Percentiles rank a stretch among this genome's conserved stretches.
phyloP scores from a whole-genome alignment of 2,888 invertebrate species.

The Campopleginae sp. region DNA sequence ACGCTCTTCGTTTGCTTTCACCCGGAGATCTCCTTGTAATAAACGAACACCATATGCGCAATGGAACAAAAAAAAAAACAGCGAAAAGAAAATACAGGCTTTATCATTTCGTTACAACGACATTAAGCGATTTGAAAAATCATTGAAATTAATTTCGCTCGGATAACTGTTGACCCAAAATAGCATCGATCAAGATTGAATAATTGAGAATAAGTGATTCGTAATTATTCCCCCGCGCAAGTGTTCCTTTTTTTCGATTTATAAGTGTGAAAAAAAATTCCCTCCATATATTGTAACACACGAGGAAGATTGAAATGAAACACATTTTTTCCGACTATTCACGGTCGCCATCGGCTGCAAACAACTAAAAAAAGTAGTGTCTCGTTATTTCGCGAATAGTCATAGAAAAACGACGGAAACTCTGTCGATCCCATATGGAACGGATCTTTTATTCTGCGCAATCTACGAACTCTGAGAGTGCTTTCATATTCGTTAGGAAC shows the following conservation, averaged over 20 bases:
- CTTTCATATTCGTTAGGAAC: slow-evolving; percentile 35
- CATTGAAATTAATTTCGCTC: slow-evolving; percentile 35
- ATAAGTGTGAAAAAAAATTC: neutral
- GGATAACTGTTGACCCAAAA: neutral
- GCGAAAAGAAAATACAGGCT: neutral
- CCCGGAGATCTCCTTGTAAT: slow-evolving; percentile 28
- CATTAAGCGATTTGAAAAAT: slow-evolving; percentile 27
- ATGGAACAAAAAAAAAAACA: neutral
- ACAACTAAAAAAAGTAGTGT: neutral
- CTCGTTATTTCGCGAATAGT: neutral
- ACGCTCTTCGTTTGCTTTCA: slow-evolving; percentile 45
- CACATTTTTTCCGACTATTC: neutral
- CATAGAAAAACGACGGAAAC: neutral
- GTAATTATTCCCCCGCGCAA: neutral
- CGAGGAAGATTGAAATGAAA: neutral
- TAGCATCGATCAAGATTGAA: neutral
- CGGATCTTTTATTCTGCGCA: neutral
- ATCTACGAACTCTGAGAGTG: slow-evolving; percentile 55
- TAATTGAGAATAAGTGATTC: neutral
- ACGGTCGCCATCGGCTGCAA: neutral
- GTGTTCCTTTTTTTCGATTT: neutral
- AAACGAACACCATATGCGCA: neutral
- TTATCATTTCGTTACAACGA: slow-evolving; percentile 19
- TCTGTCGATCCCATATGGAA: neutral
- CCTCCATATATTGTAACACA: neutral